Evolutionary conservation across 2,797 vertebrate species (phyloP), one percentile per base, ranked within the genome.

Genomic region (Gila robusta): DNA sequence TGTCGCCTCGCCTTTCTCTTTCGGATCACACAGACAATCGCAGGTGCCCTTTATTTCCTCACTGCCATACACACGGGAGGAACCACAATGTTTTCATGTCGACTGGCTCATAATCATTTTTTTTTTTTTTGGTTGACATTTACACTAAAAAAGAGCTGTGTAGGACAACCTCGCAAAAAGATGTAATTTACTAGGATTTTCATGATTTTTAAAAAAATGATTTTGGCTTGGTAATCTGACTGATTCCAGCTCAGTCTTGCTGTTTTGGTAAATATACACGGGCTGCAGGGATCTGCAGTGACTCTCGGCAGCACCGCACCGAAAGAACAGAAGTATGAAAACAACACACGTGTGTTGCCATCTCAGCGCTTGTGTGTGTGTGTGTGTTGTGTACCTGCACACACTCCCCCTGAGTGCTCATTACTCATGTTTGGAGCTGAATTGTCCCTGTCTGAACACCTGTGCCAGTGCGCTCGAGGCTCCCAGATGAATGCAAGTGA

Each of bases 371-470:
- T 80, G 82, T 76, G 79, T 72, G 39, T 77, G 78, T 78, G 56
- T 62, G 21, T 64, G 62, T 90, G 47, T 49, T 49, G 14, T 49
- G 77, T 86, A 81, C 81, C 39, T 84, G 85, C 85, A 88, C 87
- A 89, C 85, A 83, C 85, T 82, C 83, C 90, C 88, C 90, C 73
- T 84, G 90, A 87, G 90, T 89, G 59, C 87, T 90, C 90, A 90
- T 90, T 90, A 90, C 81, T 89, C 90, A 88, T 89, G 88, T 89
- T 90, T 88, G 87, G 83, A 87, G 85, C 87, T 79, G 89, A 80
- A 74, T 86, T 90, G 86, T 88, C 83, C 87, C 83, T 83, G 83
- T 81, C 83, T 88, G 88, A 90, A 89, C 90, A 90, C 87, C 90
- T 90, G 90, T 83, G 87, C 87, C 87, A 81, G 26, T 77, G 83